These are phyloP conservation scores for Opisthograptis luteolata DNA, from an alignment of 2,888 invertebrate genomes.

Conservation along the genomic window DNA sequence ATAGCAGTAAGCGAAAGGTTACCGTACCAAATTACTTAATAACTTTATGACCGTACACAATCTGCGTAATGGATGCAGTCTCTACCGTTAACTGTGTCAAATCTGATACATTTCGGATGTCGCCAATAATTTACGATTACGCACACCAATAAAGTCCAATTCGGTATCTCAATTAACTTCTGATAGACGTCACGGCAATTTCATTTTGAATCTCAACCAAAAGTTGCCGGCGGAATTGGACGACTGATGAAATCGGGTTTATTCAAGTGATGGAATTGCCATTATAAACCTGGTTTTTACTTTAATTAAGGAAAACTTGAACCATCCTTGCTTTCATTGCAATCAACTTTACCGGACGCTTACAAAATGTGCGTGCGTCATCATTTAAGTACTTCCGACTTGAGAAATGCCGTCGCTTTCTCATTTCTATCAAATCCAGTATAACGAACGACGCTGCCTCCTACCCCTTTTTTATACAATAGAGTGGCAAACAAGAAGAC, in stretches of 20 bases:
- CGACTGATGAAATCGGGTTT: background rate
- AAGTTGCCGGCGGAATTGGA: background rate
- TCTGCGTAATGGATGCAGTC: background rate
- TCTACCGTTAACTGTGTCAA: slow-evolving; percentile 20
- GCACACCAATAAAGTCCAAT: slow-evolving; percentile 18
- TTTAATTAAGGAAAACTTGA: too few species aligned
- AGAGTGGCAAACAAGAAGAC: too few species aligned
- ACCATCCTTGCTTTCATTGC: too few species aligned
- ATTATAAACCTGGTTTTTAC: too few species aligned
- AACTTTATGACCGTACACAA: background rate
- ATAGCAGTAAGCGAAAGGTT: background rate
- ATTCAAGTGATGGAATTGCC: too few species aligned
- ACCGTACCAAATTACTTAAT: background rate
- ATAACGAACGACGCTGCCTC: too few species aligned
- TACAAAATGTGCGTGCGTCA: too few species aligned
- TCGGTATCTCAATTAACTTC: slow-evolving; percentile 16
- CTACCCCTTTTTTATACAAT: too few species aligned
- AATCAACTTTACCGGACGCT: too few species aligned
- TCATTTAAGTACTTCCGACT: too few species aligned
- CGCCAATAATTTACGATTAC: slow-evolving; percentile 21
- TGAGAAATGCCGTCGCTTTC: too few species aligned
- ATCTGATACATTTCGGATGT: slow-evolving; percentile 19
- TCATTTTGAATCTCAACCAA: background rate
- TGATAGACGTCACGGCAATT: slow-evolving; percentile 22
- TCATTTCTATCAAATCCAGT: too few species aligned